Conservation (phyloP, 2,797 vertebrate genomes). For the Aeoliscus strigatus region DNA sequence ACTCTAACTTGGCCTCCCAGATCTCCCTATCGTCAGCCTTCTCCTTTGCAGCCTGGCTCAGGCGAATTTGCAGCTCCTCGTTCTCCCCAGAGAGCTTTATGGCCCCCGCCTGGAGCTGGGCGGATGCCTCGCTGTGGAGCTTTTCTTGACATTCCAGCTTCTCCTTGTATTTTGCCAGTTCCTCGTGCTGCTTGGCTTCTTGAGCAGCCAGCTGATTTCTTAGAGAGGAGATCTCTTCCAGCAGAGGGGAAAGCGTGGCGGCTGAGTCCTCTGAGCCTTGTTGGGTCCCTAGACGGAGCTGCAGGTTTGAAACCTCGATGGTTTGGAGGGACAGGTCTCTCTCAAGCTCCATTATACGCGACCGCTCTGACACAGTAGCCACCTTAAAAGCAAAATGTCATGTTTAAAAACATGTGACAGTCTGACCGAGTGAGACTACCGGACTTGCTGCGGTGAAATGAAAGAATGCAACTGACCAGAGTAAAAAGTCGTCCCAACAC, state of each 20-base stretch:
- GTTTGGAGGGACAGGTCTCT: constrained; percentile 81
- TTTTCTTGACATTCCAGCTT: constrained; percentile 78
- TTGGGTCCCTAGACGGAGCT: constrained; percentile 79
- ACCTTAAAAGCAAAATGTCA: constrained; percentile 76
- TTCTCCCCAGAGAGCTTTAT: constrained; percentile 83
- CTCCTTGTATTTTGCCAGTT: constrained; percentile 72
- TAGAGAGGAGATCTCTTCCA: constrained; percentile 85
- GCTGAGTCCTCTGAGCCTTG: constrained; percentile 66
- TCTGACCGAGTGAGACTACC: constrained; percentile 6
- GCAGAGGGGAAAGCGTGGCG: constrained; percentile 74
- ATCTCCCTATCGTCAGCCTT: constrained; percentile 75
- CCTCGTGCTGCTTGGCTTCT: constrained; percentile 73
- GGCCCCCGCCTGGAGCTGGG: constrained; percentile 73
- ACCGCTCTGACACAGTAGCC: constrained; percentile 95
- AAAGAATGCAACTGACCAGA: too few relatives aligned
- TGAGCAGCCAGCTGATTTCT: constrained; percentile 80
- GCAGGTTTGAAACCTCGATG: constrained; percentile 86
- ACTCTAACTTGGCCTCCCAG: constrained; percentile 86
- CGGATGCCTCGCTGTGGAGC: constrained; percentile 72
- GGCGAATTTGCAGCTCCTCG: constrained; percentile 79
- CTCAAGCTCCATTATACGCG: constrained; percentile 95
- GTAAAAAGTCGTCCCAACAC: too few relatives aligned
- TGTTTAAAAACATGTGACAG: constrained; percentile 31
- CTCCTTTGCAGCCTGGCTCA: constrained; percentile 85
- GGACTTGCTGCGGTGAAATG: too few relatives aligned